Conservation (phyloP, 2,113 vertebrate species). For the Ginglymostoma cirratum region DNA sequence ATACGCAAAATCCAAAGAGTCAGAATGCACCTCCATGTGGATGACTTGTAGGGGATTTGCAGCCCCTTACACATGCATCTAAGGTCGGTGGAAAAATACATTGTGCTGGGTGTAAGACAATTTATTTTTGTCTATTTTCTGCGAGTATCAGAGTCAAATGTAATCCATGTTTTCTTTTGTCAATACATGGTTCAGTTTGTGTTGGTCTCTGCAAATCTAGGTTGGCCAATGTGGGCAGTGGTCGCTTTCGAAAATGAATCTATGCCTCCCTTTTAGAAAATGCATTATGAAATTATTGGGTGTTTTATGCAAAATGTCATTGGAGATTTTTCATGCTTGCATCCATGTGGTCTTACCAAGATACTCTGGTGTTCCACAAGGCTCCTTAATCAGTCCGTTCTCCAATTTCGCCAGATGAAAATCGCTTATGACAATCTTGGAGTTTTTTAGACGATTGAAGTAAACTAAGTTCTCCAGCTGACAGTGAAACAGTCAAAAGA, state of each 20-base stretch:
- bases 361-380: constrained; percentile 92
- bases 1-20: not conserved
- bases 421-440: constrained; percentile 97
- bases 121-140: not conserved
- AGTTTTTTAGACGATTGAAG: constrained; percentile 94
- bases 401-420: constrained; percentile 95
- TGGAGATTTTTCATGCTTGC: not conserved
- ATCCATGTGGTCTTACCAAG: constrained; percentile 66
- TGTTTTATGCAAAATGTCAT: not conserved
- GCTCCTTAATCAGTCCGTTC: constrained; percentile 94
- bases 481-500: constrained; percentile 16
- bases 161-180: not conserved
- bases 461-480: constrained; percentile 96
- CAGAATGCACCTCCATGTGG: not conserved
- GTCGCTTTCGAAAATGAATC: not conserved
- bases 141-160: not conserved
- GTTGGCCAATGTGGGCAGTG: not conserved
- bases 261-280: not conserved
- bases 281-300: not conserved
- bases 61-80: no score
- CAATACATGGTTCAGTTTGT: not conserved
- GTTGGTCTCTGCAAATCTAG: not conserved
- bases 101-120: not conserved
- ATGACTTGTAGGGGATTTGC: no score
- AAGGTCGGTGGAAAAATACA: not conserved